Evolutionary conservation across 2,888 invertebrate genomes (phyloP), one percentile per base, ranked within the genome.

Genomic region (Meganola albula): DNA sequence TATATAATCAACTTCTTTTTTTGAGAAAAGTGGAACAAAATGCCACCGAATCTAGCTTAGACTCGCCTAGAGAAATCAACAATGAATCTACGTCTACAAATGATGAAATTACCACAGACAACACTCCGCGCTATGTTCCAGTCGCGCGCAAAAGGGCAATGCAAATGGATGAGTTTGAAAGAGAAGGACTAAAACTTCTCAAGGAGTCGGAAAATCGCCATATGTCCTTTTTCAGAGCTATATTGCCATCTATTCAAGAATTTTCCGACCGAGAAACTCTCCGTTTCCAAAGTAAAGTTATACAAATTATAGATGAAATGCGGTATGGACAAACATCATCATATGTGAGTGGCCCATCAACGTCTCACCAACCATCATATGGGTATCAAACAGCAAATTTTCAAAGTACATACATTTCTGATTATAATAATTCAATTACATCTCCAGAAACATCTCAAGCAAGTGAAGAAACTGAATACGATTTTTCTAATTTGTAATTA

Each of bases 221-320:
- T 23, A 30, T 38, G 27, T 34, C 35, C 13, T 35, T 52, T 39
- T 50, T 53, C 31, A 52, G n/a, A 34, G 43, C 5, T 38, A 50
- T 48, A 32, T 41, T 50, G 44, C 47, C 44, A 44, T 47, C 44
- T 2, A 28, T 49, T 2, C 27, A 44, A 37, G 40, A 40, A 4
- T 47, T 49, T 34, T 30, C 44, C 22, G 44, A 48, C 31, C 40
- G 30, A 30, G 29, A 49, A 40, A 49, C 46, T 41, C 39, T 46
- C 37, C 3, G 22, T 30, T 46, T 48, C 34, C 46, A 48, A 41
- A 46, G 44, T 44, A 52, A 36, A 48, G 48, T 54, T 2, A 25
- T 48, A 38, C 46, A 52, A 50, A 47, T 48, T 37, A 54, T 54
- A 31, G 1, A 10, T 3, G 51, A 53, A 34, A 50, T 53, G 45